Conservation (phyloP, 2,113 vertebrate genomes). For the Pavo muticus region DNA sequence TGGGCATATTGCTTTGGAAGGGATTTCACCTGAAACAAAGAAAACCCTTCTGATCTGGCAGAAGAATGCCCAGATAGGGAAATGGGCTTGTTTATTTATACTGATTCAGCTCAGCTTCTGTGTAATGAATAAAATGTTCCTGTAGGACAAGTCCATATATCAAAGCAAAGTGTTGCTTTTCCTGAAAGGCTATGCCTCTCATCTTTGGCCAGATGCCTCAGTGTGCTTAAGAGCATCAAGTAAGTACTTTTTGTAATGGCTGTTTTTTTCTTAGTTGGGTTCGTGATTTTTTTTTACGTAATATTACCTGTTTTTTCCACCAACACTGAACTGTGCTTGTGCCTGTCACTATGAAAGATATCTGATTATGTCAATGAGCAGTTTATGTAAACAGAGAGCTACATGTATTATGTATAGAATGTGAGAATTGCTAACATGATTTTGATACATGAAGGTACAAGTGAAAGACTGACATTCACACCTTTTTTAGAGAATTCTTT, state of each 20-base stretch:
- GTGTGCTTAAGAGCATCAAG: neutral
- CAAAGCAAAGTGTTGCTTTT: slow-evolving; percentile 24
- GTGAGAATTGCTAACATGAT: neutral
- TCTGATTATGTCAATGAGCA: neutral
- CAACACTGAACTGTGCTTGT: neutral
- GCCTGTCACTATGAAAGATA: neutral
- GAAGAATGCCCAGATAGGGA: neutral
- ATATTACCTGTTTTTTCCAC: neutral
- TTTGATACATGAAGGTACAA: neutral
- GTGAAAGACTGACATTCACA: neutral
- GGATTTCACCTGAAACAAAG: slow-evolving; percentile 2
- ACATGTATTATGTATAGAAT: neutral
- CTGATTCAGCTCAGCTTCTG: neutral
- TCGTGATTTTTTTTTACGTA: neutral
- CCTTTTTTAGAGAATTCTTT: neutral
- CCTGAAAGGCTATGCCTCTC: neutral
- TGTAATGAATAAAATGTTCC: neutral
- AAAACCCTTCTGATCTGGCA: neutral
- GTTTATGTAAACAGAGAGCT: neutral
- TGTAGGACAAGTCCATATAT: neutral
- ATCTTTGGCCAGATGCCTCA: neutral
- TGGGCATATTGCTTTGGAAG: neutral
- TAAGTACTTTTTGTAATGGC: neutral
- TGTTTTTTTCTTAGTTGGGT: neutral
- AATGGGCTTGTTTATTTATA: slow-evolving; percentile 14